Conservation (phyloP, 2,797 vertebrate genomes). For the Pseudochromis fuscus region DNA sequence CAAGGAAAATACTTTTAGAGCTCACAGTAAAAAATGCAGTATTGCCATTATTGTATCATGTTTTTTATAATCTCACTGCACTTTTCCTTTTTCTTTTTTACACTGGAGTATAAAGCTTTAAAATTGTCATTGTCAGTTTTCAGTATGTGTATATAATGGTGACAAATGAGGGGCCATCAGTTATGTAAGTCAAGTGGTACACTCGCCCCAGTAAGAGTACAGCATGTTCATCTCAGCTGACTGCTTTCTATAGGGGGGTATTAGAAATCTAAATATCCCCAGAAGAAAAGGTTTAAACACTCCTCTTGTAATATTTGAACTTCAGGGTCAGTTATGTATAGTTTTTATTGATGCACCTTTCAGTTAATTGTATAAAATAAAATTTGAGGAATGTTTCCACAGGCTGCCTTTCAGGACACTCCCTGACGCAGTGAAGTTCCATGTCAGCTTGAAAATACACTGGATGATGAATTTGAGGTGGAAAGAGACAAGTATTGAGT, state of each 20-base stretch:
- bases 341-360: constrained; percentile 42
- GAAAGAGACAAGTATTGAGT: constrained; percentile 60
- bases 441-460: constrained; percentile 50
- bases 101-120: background rate
- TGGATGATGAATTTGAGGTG: constrained; percentile 54
- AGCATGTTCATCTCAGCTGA: constrained; percentile 14
- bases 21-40: background rate
- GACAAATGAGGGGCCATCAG: background rate
- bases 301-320: constrained; percentile 36
- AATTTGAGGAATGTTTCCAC: constrained; percentile 67
- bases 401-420: constrained; percentile 60
- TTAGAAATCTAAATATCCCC: constrained; percentile 28
- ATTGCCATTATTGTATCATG: constrained; percentile 10
- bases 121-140: constrained; percentile 8
- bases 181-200: constrained; percentile 13
- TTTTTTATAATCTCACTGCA: constrained; percentile 19
- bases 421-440: constrained; percentile 61
- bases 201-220: background rate
- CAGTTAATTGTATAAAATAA: constrained; percentile 54
- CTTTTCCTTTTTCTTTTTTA: constrained; percentile 1
- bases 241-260: constrained; percentile 10
- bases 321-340: constrained; percentile 11
- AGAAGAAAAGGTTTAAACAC: constrained; percentile 42
- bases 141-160: background rate
- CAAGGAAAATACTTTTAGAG: constrained; percentile 2